A percentile compares a stretch with the other conserved stretches of the same genome.
phyloP scores from a whole-genome alignment of 53 echinoderm and acorn worm genomes.

The Holothuria leucospilota region DNA sequence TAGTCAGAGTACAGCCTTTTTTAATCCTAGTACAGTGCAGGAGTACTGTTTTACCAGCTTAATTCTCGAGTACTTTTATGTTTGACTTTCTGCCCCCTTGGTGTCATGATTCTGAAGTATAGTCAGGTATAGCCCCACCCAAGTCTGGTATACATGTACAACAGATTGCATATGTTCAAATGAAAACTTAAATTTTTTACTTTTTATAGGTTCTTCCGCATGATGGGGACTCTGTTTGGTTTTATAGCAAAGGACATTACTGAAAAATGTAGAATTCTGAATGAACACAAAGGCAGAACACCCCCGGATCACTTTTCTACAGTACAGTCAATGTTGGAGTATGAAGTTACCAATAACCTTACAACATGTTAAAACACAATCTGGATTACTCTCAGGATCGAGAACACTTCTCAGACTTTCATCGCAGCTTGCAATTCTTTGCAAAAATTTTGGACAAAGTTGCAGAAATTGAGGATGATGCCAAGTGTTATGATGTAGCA shows the following conservation, averaged over 20 bases:
- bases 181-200: background rate
- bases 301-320: conserved; percentile 71
- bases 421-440: conserved; percentile 90
- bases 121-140: no score
- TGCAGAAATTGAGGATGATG: conserved; percentile 55
- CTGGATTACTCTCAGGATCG: conserved; percentile 81
- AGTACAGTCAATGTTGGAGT: conserved; percentile 81
- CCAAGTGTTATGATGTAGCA: conserved; percentile 64
- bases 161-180: background rate
- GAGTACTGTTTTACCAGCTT: no score
- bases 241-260: conserved; percentile 85
- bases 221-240: conserved; percentile 84
- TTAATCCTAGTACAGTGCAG: no score
- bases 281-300: conserved; percentile 65
- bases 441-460: conserved; percentile 68
- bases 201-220: conserved; percentile 76
- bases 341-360: conserved; percentile 74
- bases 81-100: no score
- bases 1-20: no score
- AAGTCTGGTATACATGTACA: background rate
- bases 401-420: conserved; percentile 87
- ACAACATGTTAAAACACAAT: conserved; percentile 66
- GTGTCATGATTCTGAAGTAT: no score
- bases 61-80: no score
- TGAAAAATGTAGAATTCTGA: conserved; percentile 72